Evolutionary conservation across 2,888 invertebrate species (phyloP), one percentile per base, ranked within the genome.

Genomic region (Eilema sororculum): DNA sequence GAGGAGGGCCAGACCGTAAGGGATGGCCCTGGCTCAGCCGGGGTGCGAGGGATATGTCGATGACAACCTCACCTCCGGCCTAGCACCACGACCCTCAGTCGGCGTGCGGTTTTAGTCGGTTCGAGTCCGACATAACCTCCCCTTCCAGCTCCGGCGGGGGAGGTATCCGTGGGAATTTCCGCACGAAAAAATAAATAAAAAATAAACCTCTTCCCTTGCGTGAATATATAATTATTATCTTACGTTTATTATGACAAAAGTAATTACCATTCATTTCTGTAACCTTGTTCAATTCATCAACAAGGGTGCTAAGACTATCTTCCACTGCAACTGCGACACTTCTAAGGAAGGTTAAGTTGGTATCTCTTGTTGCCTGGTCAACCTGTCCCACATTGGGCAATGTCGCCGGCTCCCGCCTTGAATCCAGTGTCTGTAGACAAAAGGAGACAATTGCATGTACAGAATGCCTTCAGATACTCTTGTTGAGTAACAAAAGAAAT

Each of bases 321-420:
- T 91, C 88, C 2, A 93, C 85, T 0, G 84, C 80, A 0, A 77
- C 75, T 0, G 87, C 88, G 2, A 92, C 76, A 2, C 84, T 83
- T 68, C 82, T 86, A 24, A 94, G 72, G 57, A 86, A 86, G 0
- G 81, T 78, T 57, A 91, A 70, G 68, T 92, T 92, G 37, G 76
- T 86, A 59, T 90, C 89, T 56, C 91, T 85, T 1, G 86, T 86
- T 8, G 79, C 81, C 3, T 88, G 84, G 78, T 93, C 91, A 9
- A 87, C 65, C 25, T 85, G 85, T 5, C 74, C 79, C 2, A 81
- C 76, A 2, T 74, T 67, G 9, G 78, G 79, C 12, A 85, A 69
- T 0, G 79, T 75, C 9, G 73, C 13, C 0, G 79, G 84, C 2
- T 84, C 86, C 12, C 76, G 73, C 46, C 78, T 70, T 5, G 74